These are phyloP conservation scores for Drosophila biarmipes DNA, from an alignment of 1,140 invertebrate species.

Conservation along the genomic window DNA sequence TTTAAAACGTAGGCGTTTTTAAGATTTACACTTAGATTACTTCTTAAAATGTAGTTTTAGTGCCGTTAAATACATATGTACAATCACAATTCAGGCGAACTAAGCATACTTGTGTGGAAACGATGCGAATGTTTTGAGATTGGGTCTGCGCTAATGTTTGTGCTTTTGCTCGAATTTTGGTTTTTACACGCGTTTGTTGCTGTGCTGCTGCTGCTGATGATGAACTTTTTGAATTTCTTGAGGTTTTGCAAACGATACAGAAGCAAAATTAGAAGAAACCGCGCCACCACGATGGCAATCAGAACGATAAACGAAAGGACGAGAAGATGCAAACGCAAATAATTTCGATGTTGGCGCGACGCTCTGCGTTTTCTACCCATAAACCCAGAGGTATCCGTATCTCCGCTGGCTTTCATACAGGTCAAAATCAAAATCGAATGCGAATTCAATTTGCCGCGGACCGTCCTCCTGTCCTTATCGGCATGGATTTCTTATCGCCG, in stretches of 20 bases:
- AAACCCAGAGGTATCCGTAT: slow-evolving; percentile 71
- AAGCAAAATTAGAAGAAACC: slow-evolving; percentile 81
- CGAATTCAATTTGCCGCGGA: slow-evolving; percentile 44
- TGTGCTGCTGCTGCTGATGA: slow-evolving; percentile 32
- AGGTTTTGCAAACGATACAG: slow-evolving; percentile 83
- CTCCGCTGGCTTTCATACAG: slow-evolving; percentile 43
- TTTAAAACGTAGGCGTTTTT: slow-evolving; percentile 78
- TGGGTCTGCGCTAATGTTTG: slow-evolving; percentile 46
- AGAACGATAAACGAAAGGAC: slow-evolving; percentile 81
- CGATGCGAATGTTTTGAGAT: slow-evolving; percentile 68
- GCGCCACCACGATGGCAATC: slow-evolving; percentile 79
- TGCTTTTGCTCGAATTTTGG: slow-evolving; percentile 37
- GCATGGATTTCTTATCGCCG: slow-evolving; percentile 68
- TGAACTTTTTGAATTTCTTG: slow-evolving; percentile 74
- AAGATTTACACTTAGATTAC: slow-evolving; percentile 71
- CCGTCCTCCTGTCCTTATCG: slow-evolving; percentile 53
- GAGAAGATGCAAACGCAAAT: slow-evolving; percentile 84
- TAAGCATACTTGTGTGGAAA: slow-evolving; percentile 60
- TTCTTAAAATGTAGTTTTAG: slow-evolving; percentile 22
- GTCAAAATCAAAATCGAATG: slow-evolving; percentile 34
- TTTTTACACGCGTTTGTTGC: slow-evolving; percentile 14
- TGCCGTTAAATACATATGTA: slow-evolving; percentile 64
- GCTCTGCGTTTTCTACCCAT: slow-evolving; percentile 84
- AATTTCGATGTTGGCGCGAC: slow-evolving; percentile 84
- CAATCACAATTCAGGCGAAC: slow-evolving; percentile 69